These are phyloP conservation scores for Stictocephala bisonia DNA, from an alignment of 2,888 invertebrate species.

Conservation along the genomic window DNA sequence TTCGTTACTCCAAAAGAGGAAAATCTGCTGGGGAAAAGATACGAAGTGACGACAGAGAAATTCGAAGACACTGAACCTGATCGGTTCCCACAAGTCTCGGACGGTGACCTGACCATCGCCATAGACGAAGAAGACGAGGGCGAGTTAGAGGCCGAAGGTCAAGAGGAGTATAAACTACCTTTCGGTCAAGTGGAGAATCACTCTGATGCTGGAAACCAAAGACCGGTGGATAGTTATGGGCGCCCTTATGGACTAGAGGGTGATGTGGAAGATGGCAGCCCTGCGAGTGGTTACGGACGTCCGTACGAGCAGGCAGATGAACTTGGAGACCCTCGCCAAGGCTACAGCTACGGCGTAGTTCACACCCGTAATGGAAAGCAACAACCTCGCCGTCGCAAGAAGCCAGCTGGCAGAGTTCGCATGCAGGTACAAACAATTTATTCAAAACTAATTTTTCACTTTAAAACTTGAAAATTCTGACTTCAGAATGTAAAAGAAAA, in stretches of 20 bases:
- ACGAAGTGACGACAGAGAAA: conserved; percentile 19
- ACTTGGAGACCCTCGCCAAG: neutral
- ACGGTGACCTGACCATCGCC: conserved; percentile 15
- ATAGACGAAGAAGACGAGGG: conserved; percentile 17
- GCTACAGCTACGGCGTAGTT: conserved; percentile 6
- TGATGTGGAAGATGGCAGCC: neutral
- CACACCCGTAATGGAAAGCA: neutral
- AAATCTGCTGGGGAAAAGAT: neutral
- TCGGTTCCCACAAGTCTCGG: neutral
- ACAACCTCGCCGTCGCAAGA: neutral
- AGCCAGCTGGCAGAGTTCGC: neutral
- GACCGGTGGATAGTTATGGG: conserved; percentile 21
- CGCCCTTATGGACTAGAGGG: neutral
- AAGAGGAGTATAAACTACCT: too few relatives aligned
- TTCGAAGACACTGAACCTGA: conserved; percentile 11
- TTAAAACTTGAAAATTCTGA: too few relatives aligned
- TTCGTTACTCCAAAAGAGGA: neutral
- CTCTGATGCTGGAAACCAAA: too few relatives aligned
- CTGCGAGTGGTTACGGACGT: conserved; percentile 3
- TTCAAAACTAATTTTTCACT: too few relatives aligned
- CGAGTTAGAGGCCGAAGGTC: neutral
- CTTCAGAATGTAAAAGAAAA: too few relatives aligned
- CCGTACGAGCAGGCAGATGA: neutral
- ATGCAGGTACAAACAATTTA: conserved; percentile 8
- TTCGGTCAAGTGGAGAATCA: too few relatives aligned